These are phyloP conservation scores for Silurus aristotelis DNA, from an alignment of 2,797 vertebrate species.

Conservation along the genomic window DNA sequence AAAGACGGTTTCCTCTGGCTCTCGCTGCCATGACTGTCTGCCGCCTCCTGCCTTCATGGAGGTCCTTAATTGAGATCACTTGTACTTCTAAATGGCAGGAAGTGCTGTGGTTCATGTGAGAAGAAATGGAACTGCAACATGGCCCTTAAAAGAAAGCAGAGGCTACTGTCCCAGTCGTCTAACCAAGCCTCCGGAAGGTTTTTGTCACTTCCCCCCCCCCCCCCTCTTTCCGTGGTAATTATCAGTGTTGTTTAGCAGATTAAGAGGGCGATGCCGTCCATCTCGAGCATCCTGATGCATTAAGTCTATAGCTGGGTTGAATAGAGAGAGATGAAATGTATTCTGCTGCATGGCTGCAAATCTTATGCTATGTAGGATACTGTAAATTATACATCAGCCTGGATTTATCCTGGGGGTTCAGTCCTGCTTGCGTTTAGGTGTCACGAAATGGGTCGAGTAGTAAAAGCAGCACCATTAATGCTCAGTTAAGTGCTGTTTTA, in stretches of 20 bases:
- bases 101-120: slow-evolving; percentile 76
- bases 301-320: neutral
- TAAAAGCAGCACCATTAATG: slow-evolving; percentile 29
- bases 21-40: slow-evolving; percentile 81
- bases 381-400: slow-evolving; percentile 2
- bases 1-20: slow-evolving; percentile 81
- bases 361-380: neutral
- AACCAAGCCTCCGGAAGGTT: slow-evolving; percentile 56
- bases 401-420: slow-evolving; percentile 18
- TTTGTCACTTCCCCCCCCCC: neutral
- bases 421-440: slow-evolving; percentile 1
- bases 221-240: neutral
- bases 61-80: slow-evolving; percentile 88
- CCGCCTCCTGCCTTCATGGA: slow-evolving; percentile 81
- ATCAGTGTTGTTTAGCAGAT: neutral
- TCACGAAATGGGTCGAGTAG: neutral
- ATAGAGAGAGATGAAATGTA: neutral
- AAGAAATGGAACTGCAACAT: slow-evolving; percentile 75
- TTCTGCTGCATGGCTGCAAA: neutral
- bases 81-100: slow-evolving; percentile 84
- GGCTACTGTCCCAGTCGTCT: slow-evolving; percentile 73
- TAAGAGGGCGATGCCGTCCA: neutral
- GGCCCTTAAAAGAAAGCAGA: slow-evolving; percentile 59
- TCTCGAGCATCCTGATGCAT: neutral
- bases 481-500: slow-evolving; percentile 11